These are phyloP conservation scores for Uloborus plumipes DNA, from an alignment of 2,888 invertebrate species.

Conservation along the genomic window DNA sequence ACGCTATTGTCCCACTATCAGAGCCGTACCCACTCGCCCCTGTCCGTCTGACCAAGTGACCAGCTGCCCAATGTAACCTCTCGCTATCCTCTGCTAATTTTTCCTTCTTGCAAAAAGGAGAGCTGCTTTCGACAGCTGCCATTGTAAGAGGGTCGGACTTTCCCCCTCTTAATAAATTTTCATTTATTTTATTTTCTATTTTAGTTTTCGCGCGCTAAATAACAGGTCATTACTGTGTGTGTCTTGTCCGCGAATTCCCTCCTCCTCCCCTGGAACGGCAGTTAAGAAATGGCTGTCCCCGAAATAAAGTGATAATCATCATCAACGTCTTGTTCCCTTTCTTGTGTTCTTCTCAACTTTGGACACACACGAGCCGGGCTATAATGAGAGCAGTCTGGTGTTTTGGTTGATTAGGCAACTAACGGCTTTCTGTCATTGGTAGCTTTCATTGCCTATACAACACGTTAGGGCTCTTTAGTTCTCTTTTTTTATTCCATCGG, in stretches of 20 bases:
- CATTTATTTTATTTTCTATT: conserved; percentile 6
- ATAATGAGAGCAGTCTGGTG: conserved; percentile 58
- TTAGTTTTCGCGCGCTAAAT: conserved; percentile 29
- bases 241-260: conserved; percentile 14
- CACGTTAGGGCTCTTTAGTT: conserved; percentile 13
- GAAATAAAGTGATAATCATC: conserved; percentile 23
- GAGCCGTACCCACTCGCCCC: not conserved
- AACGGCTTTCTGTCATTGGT: conserved; percentile 5
- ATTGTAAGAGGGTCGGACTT: conserved; percentile 32
- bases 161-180: conserved; percentile 26
- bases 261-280: not conserved
- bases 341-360: conserved; percentile 21
- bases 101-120: conserved; percentile 9
- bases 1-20: not conserved
- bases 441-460: conserved; percentile 53
- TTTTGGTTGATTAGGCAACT: conserved; percentile 55
- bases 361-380: not conserved
- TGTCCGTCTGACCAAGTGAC: conserved; percentile 37
- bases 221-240: conserved; percentile 43
- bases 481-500: too few relatives aligned
- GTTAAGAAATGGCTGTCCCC: conserved; percentile 11
- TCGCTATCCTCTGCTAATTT: not conserved
- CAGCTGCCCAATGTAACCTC: conserved; percentile 22
- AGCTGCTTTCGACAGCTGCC: conserved; percentile 29
- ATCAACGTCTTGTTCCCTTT: conserved; percentile 27